Evolutionary conservation across 2,113 vertebrate genomes (phyloP), one percentile per base, ranked within the genome.

Genomic region (Odobenus rosmarus): DNA sequence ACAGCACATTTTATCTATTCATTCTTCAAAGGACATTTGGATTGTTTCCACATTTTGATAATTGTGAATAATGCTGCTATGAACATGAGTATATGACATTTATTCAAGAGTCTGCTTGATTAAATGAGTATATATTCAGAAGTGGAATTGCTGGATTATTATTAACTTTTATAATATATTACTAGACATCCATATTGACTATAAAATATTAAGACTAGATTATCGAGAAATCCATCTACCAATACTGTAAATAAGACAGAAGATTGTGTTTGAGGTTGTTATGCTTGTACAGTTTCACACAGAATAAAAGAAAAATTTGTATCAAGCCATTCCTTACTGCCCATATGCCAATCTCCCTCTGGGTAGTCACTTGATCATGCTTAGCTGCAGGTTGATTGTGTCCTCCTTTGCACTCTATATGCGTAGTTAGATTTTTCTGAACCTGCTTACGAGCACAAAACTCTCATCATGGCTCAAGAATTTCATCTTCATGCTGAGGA

Each of bases 321-420:
- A 10, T 36, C 23, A 59, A 42, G 6, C 1, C 16, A 12, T n/a
- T 77, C n/a, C 61, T 61, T 19, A 16, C 19, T 24, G 3, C 33
- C 18, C n/a, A 46, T 3, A 36, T 3, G 5, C 18, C 46, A 19
- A 77, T 8, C 42, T 7, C 28, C 19, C 5, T 5, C 3, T 49
- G 53, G 33, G 21, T 9, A 51, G 5, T 39, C n/a, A 46, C 13
- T 26, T 9, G 16, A 7, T 23, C 3, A 15, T 33, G 3, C 31
- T 18, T 7, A 67, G 31, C 7, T 51, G 4, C 26, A 55, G 19
- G 19, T 3, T 33, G n/a, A 4, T 15, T 36, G 5, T 33, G 10
- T 3, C 10, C 3, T 16, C 2, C 33, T 28, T 16, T 9, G 24
- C 14, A 23, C 2, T 59, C 19, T 16, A 4, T 3, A 7, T 31